Evolutionary conservation across 2,113 vertebrate genomes (phyloP).

Genomic region (Typhlomys cinereus): DNA sequence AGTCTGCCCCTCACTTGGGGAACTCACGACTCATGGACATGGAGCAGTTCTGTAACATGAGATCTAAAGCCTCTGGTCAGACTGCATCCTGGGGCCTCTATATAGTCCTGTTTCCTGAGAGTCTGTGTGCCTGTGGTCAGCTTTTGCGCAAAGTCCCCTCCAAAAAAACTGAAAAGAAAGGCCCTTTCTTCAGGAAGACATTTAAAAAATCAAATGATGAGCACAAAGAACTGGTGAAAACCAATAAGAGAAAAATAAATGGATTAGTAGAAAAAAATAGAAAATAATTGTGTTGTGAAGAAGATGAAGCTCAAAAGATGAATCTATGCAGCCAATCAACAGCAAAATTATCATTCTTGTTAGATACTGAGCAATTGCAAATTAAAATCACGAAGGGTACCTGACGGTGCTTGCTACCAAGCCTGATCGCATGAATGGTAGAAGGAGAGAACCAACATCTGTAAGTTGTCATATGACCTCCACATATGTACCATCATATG

Average conservation of each 20-base stretch:
- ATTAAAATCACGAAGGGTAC: conserved; percentile 36
- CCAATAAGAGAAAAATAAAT: neutral
- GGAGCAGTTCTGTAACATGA: neutral
- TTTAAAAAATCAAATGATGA: neutral
- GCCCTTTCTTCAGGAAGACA: neutral
- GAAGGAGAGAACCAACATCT: too few relatives aligned
- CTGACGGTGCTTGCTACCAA: too few relatives aligned
- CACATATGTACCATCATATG: too few relatives aligned
- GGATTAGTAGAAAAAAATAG: neutral
- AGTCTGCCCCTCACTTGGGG: neutral
- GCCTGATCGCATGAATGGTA: too few relatives aligned
- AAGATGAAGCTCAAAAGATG: neutral
- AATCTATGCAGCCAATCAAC: neutral
- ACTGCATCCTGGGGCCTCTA: rapidly evolving
- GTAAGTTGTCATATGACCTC: too few relatives aligned
- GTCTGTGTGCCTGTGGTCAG: neutral
- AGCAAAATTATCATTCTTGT: neutral
- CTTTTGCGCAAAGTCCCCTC: neutral
- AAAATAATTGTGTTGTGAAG: neutral
- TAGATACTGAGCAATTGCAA: neutral
- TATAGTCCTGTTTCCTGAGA: neutral
- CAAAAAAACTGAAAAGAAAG: conserved; percentile 22
- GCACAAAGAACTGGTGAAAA: conserved; percentile 17
- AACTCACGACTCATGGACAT: neutral
- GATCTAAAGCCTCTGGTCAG: neutral